Evolutionary conservation across 2,113 vertebrate genomes (phyloP), one percentile per base, ranked within the genome.

Genomic region (Trematomus loennbergii): DNA sequence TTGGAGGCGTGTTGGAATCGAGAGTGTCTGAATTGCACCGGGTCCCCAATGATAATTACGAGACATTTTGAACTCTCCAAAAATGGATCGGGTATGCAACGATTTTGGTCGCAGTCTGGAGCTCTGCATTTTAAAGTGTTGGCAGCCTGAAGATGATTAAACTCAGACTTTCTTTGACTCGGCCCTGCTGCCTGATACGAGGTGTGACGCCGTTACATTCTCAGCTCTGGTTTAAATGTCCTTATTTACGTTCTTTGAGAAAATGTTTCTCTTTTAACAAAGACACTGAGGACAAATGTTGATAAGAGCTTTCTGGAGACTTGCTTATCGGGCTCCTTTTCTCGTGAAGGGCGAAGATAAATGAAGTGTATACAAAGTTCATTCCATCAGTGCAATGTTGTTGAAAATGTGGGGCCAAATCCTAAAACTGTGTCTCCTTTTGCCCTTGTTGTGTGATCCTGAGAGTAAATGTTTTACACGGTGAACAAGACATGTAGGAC

Each of bases 271-370:
- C 43, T 88, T 85, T 75, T 1, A 53, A 65, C 66, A 78, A 71
- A 60, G 20, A 76, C 53, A 9, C 60, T n/a, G 72, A 89, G 84
- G 80, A 83, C 59, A 73, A 57, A 69, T 12, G 4, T 16, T 78
- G 88, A 93, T 92, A 89, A 90, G 74, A 43, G 18, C 25, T 72
- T 53, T 79, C 66, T 69, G 53, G 61, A 84, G 78, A 83, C 33
- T 45, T 80, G 79, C 76, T 62, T 60, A 57, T 77, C 81, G 62
- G 69, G 58, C 77, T 73, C 46, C 52, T 60, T 76, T 57, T 69
- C 45, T 81, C 12, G 45, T 7, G 70, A 85, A 81, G 81, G 63
- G 12, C 67, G n/a, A 63, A 82, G 72, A 82, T 88, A 52, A 83
- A 66, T 17, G 12, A 18, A 49, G 29, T 58, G 5, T 68, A 72